Percentiles rank a stretch among this genome's conserved stretches.
Conservation (phyloP, 2,888 invertebrate genomes). For the Lithophane socia region DNA sequence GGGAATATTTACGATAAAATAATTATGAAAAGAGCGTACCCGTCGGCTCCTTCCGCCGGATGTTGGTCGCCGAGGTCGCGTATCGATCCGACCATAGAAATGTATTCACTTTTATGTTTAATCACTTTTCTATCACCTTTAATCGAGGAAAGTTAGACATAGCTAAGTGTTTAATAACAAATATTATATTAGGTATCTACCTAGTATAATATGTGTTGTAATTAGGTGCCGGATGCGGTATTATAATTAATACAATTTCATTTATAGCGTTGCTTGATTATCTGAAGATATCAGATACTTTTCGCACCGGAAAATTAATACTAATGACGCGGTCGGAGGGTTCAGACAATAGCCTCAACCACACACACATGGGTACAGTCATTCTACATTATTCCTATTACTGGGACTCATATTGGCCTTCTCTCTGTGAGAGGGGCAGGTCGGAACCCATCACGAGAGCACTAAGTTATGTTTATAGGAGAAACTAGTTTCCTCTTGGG, state of each 20-base stretch:
- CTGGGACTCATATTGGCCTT: neutral
- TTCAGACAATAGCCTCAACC: neutral
- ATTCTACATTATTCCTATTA: neutral
- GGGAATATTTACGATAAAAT: slow-evolving; percentile 36
- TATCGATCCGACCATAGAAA: slow-evolving; percentile 26
- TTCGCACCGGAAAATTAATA: slow-evolving; percentile 20
- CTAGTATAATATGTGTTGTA: too few relatives aligned
- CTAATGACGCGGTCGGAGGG: slow-evolving; percentile 24
- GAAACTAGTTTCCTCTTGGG: too few relatives aligned
- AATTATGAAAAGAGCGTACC: slow-evolving; percentile 41
- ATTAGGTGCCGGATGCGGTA: too few relatives aligned
- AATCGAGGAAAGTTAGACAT: neutral
- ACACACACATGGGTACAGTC: neutral
- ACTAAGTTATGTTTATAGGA: too few relatives aligned
- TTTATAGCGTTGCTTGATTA: neutral
- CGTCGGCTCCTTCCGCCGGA: slow-evolving; percentile 45
- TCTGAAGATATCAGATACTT: slow-evolving; percentile 25
- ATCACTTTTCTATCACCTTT: slow-evolving; percentile 15
- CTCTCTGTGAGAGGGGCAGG: neutral
- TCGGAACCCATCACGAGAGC: neutral
- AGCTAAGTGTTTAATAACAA: neutral
- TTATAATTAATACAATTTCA: neutral
- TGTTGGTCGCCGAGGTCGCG: slow-evolving; percentile 28
- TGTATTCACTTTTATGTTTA: slow-evolving; percentile 7
- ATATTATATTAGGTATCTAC: neutral